A percentile compares a stretch with the other conserved stretches of the same genome.
phyloP scores from a whole-genome alignment of 2,797 vertebrate species.

The Sebastes wilsoni region DNA sequence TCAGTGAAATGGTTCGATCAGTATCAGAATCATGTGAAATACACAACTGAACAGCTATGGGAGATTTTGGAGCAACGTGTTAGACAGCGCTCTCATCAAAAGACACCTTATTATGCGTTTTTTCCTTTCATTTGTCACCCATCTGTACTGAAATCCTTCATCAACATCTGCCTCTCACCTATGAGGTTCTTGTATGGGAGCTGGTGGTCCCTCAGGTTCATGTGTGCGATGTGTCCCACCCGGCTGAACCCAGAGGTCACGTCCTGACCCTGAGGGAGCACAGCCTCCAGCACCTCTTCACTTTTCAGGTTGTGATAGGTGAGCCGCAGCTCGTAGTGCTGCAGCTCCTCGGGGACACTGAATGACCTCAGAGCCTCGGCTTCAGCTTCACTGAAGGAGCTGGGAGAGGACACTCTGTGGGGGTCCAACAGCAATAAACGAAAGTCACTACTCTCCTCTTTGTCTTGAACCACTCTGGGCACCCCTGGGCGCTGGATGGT shows the following conservation, averaged over 20 bases:
- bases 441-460: constrained; percentile 57
- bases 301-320: constrained; percentile 93
- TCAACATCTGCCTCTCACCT: constrained; percentile 80
- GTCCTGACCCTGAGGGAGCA: constrained; percentile 92
- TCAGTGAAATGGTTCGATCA: neutral
- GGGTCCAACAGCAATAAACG: constrained; percentile 92
- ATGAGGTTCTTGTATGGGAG: constrained; percentile 92
- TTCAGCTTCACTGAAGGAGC: constrained; percentile 84
- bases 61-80: neutral
- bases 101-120: neutral
- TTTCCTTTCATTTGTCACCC: neutral
- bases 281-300: constrained; percentile 92
- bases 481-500: constrained; percentile 88
- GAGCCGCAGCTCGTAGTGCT: constrained; percentile 82
- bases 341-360: constrained; percentile 80
- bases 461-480: constrained; percentile 87
- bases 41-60: neutral
- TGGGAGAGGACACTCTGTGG: constrained; percentile 67
- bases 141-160: neutral
- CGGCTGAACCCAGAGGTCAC: constrained; percentile 94
- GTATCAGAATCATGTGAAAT: neutral
- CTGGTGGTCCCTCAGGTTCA: constrained; percentile 97
- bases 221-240: constrained; percentile 94
- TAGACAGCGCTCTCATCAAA: neutral
- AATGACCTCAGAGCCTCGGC: constrained; percentile 81